Conservation (phyloP, 2,113 vertebrate species). For the Amphiprion ocellaris region DNA sequence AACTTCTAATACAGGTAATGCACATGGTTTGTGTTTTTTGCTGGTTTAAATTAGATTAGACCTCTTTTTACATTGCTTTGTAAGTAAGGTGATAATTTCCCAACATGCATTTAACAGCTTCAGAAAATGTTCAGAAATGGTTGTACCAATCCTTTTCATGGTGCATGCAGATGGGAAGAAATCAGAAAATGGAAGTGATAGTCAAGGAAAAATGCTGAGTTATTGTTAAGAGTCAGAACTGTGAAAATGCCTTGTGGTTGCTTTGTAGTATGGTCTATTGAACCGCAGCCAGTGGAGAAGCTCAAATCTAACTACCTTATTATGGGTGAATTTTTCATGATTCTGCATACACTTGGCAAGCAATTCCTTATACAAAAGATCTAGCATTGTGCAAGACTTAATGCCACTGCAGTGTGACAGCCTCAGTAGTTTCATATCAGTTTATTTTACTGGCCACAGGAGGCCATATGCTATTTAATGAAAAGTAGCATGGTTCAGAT, state of each 20-base stretch:
- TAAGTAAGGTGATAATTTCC: constrained; percentile 6
- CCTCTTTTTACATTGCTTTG: background rate
- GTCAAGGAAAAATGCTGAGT: background rate
- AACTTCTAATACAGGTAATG: background rate
- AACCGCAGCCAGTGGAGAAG: constrained; percentile 6
- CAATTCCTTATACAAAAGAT: background rate
- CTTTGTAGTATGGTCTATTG: background rate
- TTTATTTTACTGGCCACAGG: constrained; percentile 51
- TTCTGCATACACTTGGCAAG: background rate
- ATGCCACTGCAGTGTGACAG: constrained; percentile 21
- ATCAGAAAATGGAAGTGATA: background rate
- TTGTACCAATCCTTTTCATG: background rate
- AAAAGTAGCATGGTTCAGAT: constrained; percentile 69
- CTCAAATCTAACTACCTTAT: background rate
- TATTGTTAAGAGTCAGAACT: background rate
- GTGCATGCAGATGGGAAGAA: background rate
- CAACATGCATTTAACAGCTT: background rate
- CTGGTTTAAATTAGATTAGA: background rate
- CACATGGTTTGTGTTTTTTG: background rate
- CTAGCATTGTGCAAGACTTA: background rate
- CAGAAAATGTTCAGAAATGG: background rate
- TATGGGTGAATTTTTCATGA: background rate
- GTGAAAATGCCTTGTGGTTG: constrained; percentile 14
- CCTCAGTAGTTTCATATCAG: constrained; percentile 46
- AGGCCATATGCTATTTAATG: constrained; percentile 72